Percentiles rank a stretch among this genome's conserved stretches.
Conservation (phyloP, 1,140 invertebrate species). For the Lysiphlebus fabarum region DNA sequence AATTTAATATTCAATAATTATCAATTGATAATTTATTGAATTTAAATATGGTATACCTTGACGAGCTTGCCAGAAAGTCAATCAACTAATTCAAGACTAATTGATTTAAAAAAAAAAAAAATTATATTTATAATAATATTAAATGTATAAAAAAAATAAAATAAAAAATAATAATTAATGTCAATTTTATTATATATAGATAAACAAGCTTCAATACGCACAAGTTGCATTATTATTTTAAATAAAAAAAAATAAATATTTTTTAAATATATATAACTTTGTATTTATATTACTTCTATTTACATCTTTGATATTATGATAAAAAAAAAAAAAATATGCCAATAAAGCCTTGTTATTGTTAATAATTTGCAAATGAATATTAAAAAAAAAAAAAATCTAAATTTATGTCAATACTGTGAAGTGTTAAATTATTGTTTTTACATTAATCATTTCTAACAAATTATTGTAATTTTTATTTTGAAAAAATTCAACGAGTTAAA, state of each 20-base stretch:
- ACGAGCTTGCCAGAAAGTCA: too few species aligned
- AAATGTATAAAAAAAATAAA: too few species aligned
- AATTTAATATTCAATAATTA: too few species aligned
- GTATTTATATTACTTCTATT: too few species aligned
- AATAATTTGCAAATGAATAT: not conserved
- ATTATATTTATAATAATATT: too few species aligned
- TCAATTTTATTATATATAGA: too few species aligned
- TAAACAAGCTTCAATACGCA: not conserved
- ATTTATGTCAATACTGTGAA: not conserved
- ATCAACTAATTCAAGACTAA: too few species aligned
- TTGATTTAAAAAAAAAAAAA: too few species aligned
- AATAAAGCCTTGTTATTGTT: conserved; percentile 11
- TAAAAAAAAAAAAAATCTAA: not conserved
- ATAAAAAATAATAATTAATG: too few species aligned
- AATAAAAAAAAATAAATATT: not conserved
- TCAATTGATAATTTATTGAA: too few species aligned
- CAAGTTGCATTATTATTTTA: conserved; percentile 1
- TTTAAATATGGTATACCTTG: too few species aligned
- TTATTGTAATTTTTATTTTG: not conserved
- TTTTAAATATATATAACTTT: not conserved
- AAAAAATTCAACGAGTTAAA: not conserved
- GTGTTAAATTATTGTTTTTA: conserved; percentile 1
- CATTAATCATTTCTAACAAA: not conserved
- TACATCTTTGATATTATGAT: not conserved
- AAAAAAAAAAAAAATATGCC: not conserved